phyloP scores from a whole-genome alignment of 2,797 vertebrate species.

The Petrocephalus sullivani region DNA sequence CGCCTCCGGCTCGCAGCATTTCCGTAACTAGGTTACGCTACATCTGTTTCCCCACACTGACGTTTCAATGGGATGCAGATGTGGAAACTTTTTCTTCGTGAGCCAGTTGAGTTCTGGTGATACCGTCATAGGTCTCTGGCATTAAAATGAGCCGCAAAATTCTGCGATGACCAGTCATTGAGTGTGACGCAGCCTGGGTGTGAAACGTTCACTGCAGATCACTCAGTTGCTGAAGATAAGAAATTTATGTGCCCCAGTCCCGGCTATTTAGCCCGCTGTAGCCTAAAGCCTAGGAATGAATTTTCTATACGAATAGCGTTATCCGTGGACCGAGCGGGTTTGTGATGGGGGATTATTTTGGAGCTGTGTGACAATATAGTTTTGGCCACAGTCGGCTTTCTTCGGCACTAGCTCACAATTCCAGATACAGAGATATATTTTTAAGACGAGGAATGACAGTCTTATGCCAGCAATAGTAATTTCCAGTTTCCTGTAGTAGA shows the following conservation, averaged over 20 bases:
- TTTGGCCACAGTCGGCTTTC: not conserved
- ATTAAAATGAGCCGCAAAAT: not conserved
- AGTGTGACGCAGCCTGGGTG: not conserved
- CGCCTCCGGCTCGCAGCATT: not conserved
- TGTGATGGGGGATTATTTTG: not conserved
- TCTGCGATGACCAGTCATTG: not conserved
- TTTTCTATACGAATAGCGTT: not conserved
- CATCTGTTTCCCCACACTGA: not conserved
- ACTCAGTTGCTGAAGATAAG: not conserved
- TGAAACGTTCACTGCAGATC: not conserved
- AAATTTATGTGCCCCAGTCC: not conserved
- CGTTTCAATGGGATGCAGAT: not conserved
- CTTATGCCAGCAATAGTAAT: not conserved
- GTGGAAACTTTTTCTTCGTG: not conserved
- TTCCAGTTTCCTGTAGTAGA: not conserved
- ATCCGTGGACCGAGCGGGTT: not conserved
- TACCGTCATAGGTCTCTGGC: not conserved
- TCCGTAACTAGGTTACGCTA: not conserved
- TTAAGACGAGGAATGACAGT: not conserved
- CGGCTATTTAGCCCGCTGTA: not conserved
- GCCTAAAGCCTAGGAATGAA: not conserved
- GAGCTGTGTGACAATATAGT: not conserved
- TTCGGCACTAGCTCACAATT: not conserved
- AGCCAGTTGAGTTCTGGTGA: not conserved
- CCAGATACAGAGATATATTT: not conserved